phyloP scores from a whole-genome alignment of 2,888 invertebrate species.

The Ophion slaviceki region DNA sequence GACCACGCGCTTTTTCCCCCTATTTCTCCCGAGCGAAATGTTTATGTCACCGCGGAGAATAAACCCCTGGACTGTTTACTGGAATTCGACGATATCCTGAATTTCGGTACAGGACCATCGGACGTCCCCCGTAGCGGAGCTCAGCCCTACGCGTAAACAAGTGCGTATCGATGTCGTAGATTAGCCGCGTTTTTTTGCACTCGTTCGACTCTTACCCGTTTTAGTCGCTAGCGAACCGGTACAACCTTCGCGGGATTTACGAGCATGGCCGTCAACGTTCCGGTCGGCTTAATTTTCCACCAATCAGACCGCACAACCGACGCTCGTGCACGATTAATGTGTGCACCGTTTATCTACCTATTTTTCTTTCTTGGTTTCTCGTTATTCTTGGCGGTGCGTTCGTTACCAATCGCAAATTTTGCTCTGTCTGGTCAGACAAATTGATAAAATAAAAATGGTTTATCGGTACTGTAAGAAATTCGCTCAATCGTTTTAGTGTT shows the following conservation, averaged over 20 bases:
- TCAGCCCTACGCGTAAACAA: slow-evolving; percentile 47
- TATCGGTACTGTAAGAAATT: background rate
- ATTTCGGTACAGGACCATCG: slow-evolving; percentile 13
- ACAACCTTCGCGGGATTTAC: slow-evolving; percentile 66
- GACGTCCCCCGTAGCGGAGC: background rate
- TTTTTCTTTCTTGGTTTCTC: background rate
- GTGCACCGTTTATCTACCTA: background rate
- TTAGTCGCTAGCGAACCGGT: background rate
- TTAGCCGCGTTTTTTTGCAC: slow-evolving; percentile 38
- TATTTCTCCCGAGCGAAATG: background rate
- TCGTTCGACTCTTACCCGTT: slow-evolving; percentile 4
- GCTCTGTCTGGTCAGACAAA: background rate
- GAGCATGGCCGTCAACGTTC: slow-evolving; percentile 62
- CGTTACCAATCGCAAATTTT: background rate
- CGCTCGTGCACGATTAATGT: background rate
- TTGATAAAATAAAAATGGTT: background rate
- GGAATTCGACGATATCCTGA: slow-evolving; percentile 9
- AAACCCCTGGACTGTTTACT: slow-evolving; percentile 15
- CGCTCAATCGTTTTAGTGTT: too few relatives aligned
- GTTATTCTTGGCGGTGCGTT: background rate
- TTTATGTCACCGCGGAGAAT: slow-evolving; percentile 6
- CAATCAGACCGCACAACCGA: slow-evolving; percentile 1
- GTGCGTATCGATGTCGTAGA: slow-evolving; percentile 41
- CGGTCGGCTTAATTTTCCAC: slow-evolving; percentile 66
- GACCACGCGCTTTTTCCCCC: background rate